Conservation (phyloP, 2,797 vertebrate species). For the Spinus pinus region DNA sequence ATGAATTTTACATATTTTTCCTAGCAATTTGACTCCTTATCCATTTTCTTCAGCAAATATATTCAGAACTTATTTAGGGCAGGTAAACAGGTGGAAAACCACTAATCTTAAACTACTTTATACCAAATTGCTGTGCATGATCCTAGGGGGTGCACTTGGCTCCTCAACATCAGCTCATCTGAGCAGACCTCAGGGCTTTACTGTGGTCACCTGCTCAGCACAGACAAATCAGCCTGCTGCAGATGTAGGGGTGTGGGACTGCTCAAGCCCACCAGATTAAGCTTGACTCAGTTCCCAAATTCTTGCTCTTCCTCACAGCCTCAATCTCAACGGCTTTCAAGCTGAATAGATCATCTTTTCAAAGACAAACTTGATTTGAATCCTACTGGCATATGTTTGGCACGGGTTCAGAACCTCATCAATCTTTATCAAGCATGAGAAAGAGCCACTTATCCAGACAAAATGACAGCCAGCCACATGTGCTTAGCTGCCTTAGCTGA, state of each 20-base stretch:
- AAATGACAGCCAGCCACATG: not conserved
- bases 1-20: not conserved
- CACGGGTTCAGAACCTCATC: not conserved
- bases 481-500: not conserved
- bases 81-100: not conserved
- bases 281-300: not conserved
- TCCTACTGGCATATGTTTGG: not conserved
- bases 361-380: not conserved
- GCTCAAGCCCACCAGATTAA: not conserved
- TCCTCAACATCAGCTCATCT: not conserved
- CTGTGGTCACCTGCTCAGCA: rapidly evolving
- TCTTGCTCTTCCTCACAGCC: not conserved
- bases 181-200: not conserved
- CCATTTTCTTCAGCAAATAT: not conserved
- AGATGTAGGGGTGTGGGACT: not conserved
- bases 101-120: not conserved
- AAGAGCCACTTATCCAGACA: not conserved
- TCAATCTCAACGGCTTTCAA: not conserved
- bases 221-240: not conserved
- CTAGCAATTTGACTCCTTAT: not conserved
- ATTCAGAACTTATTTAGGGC: not conserved
- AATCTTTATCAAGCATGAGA: not conserved
- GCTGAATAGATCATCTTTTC: not conserved
- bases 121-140: not conserved
- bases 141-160: not conserved